Evolutionary conservation across 2,113 vertebrate species (phyloP).

Genomic region (Phyllostomus hastatus): DNA sequence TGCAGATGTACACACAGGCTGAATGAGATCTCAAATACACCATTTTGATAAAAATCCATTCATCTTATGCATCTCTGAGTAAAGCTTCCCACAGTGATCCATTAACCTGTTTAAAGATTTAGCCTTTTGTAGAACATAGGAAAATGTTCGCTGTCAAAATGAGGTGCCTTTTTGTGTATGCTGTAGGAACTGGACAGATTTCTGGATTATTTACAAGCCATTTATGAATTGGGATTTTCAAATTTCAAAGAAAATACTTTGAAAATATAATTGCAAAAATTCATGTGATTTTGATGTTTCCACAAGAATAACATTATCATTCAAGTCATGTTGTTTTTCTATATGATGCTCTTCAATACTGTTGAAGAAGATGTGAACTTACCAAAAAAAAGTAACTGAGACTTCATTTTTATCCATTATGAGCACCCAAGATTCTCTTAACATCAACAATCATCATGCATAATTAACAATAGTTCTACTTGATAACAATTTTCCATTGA

Average conservation of each 20-base stretch:
- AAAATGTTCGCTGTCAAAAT: slow-evolving; percentile 71
- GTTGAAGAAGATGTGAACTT: background rate
- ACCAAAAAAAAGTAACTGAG: slow-evolving; percentile 5
- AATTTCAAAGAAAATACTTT: slow-evolving; percentile 64
- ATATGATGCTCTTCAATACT: background rate
- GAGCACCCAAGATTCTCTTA: background rate
- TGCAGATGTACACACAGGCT: background rate
- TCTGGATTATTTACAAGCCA: slow-evolving; percentile 77
- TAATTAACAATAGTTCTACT: background rate
- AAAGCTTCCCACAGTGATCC: slow-evolving; percentile 35
- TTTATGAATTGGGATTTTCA: slow-evolving; percentile 71
- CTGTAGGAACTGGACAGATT: slow-evolving; percentile 71
- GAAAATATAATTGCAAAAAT: slow-evolving; percentile 52
- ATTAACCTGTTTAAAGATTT: slow-evolving; percentile 51
- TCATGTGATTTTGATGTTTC: slow-evolving; percentile 53
- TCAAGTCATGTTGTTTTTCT: background rate
- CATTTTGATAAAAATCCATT: slow-evolving; percentile 45
- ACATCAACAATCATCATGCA: background rate
- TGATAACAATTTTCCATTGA: background rate
- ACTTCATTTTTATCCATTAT: background rate
- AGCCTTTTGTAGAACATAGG: slow-evolving; percentile 51
- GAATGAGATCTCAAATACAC: slow-evolving; percentile 42
- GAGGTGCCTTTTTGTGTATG: slow-evolving; percentile 47
- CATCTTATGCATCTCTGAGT: slow-evolving; percentile 41
- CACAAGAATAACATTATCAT: background rate